Conservation (phyloP, 2,797 vertebrate species). For the Xenopus petersii region DNA sequence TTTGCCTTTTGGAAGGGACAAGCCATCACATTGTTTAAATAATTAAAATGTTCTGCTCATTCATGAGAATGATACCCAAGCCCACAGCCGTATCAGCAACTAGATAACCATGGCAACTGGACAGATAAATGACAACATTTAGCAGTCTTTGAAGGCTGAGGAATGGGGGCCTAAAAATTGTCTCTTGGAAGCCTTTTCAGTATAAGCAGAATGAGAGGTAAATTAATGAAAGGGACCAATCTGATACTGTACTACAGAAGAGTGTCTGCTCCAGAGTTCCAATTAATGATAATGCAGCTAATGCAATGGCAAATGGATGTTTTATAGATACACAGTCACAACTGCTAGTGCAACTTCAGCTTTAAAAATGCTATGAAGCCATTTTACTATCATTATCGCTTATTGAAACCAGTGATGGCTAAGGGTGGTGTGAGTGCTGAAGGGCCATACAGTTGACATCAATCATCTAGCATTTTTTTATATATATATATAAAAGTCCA, state of each 20-base stretch:
- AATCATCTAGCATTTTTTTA: no score
- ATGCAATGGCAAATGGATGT: background rate
- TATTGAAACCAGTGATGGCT: no score
- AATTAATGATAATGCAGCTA: background rate
- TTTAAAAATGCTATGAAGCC: no score
- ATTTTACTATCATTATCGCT: no score
- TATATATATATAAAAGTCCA: no score
- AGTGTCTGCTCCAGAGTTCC: background rate
- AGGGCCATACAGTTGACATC: no score
- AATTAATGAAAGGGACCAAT: slow-evolving; percentile 20
- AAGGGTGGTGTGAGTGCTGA: no score
- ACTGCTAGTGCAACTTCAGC: no score
- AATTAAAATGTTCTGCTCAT: background rate
- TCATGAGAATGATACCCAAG: background rate
- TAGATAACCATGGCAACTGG: slow-evolving; percentile 22
- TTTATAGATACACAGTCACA: no score
- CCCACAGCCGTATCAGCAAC: background rate
- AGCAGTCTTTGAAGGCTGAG: slow-evolving; percentile 11
- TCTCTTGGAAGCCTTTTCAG: slow-evolving; percentile 9
- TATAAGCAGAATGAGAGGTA: slow-evolving; percentile 13
- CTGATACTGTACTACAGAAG: background rate
- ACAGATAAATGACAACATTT: slow-evolving; percentile 2
- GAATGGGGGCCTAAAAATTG: background rate
- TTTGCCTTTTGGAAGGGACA: background rate
- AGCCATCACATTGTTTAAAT: slow-evolving; percentile 20